Percentiles rank a stretch among this genome's conserved stretches.
Conservation (phyloP, 2,888 invertebrate genomes). For the Melanargia galathea region DNA sequence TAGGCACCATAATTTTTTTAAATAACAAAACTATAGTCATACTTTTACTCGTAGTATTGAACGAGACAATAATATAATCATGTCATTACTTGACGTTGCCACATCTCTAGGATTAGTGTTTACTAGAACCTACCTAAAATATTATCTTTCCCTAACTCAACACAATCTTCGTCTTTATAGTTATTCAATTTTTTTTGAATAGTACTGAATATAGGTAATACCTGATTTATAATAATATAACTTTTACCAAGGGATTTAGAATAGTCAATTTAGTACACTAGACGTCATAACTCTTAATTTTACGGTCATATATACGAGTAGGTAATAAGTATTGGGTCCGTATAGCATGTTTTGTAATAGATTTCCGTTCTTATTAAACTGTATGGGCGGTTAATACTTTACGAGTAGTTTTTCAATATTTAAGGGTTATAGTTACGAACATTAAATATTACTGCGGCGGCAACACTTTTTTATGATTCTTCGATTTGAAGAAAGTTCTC, state of each 20-base stretch:
- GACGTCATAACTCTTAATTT: conserved; percentile 2
- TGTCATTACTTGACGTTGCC: too few species aligned
- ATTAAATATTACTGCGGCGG: conserved; percentile 3
- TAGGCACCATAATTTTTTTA: too few species aligned
- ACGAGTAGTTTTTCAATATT: conserved; percentile 1
- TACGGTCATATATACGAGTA: not conserved
- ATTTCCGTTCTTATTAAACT: conserved; percentile 6
- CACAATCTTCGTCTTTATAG: too few species aligned
- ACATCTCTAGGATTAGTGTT: too few species aligned
- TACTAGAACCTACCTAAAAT: too few species aligned
- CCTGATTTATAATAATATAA: not conserved
- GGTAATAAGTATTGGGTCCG: not conserved
- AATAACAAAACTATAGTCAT: too few species aligned
- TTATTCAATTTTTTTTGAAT: too few species aligned
- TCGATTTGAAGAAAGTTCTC: conserved; percentile 1
- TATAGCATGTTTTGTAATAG: conserved; percentile 9
- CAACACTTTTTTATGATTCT: conserved; percentile 6
- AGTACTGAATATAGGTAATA: too few species aligned
- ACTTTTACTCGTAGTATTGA: too few species aligned
- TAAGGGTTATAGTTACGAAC: conserved; percentile 1
- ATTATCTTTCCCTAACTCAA: too few species aligned
- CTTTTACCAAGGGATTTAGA: not conserved
- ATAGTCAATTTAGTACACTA: not conserved
- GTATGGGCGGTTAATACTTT: not conserved
- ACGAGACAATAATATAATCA: too few species aligned